Conservation (phyloP, 2,113 vertebrate genomes). For the Epinephelus lanceolatus region DNA sequence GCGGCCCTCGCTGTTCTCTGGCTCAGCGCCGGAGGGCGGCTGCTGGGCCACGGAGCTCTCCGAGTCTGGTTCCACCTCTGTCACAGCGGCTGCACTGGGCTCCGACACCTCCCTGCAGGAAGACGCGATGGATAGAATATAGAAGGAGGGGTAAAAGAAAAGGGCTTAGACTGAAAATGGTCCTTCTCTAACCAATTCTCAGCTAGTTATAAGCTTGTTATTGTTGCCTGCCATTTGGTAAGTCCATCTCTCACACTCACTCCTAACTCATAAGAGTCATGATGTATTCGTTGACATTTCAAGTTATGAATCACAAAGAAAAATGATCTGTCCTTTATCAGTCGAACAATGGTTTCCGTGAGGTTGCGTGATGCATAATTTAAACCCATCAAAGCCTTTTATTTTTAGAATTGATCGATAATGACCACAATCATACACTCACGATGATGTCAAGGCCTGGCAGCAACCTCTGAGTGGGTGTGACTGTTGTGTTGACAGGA, state of each 20-base stretch:
- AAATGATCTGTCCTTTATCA: background rate
- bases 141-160: constrained; percentile 18
- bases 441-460: background rate
- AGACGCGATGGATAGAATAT: constrained; percentile 25
- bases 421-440: background rate
- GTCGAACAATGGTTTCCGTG: background rate
- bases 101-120: constrained; percentile 84
- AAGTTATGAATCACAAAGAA: background rate
- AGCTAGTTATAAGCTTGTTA: background rate
- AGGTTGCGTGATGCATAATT: background rate
- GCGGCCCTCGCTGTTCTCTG: constrained; percentile 75
- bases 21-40: constrained; percentile 75
- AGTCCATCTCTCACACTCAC: background rate
- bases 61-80: constrained; percentile 79
- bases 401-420: background rate
- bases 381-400: background rate
- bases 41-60: constrained; percentile 78
- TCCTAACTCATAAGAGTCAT: background rate
- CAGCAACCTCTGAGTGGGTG: background rate
- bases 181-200: background rate
- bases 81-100: constrained; percentile 79
- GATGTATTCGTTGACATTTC: background rate
- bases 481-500: background rate
- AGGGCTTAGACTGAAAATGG: background rate
- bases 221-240: background rate